Conservation (phyloP, 2,797 vertebrate genomes). For the Rhabdomys pumilio region DNA sequence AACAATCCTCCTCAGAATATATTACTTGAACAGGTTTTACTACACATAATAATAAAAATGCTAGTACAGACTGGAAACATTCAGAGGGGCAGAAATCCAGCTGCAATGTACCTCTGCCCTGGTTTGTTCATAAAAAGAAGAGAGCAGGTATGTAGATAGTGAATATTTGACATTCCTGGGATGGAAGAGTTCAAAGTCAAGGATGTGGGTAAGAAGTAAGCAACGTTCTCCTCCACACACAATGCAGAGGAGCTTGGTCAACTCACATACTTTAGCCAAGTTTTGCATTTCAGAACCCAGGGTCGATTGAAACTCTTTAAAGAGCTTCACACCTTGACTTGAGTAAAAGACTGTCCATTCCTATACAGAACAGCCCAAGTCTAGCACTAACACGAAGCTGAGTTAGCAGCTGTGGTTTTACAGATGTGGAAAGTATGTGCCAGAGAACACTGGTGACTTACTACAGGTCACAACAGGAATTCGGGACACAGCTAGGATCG, state of each 20-base stretch:
- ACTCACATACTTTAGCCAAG: conserved; percentile 26
- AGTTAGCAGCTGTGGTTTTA: background rate
- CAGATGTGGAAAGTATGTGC: conserved; percentile 7
- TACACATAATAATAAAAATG: conserved; percentile 26
- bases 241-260: conserved; percentile 14
- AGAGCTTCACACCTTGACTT: background rate
- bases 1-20: background rate
- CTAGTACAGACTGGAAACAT: background rate
- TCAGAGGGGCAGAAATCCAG: conserved; percentile 36
- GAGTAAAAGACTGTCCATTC: conserved; percentile 22
- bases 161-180: conserved; percentile 19
- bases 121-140: conserved; percentile 15
- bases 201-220: background rate
- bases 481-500: conserved; percentile 41
- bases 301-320: conserved; percentile 13
- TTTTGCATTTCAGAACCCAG: conserved; percentile 56
- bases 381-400: conserved; percentile 12
- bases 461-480: conserved; percentile 30
- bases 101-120: conserved; percentile 11
- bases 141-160: background rate
- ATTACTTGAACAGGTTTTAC: conserved; percentile 29
- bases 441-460: conserved; percentile 48
- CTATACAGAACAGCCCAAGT: conserved; percentile 6
- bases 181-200: conserved; percentile 42
- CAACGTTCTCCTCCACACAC: background rate